Percentiles rank a stretch among this genome's conserved stretches.
These are phyloP conservation scores for Chloropsis cyanopogon DNA, from an alignment of 2,113 vertebrate species.

Conservation along the genomic window DNA sequence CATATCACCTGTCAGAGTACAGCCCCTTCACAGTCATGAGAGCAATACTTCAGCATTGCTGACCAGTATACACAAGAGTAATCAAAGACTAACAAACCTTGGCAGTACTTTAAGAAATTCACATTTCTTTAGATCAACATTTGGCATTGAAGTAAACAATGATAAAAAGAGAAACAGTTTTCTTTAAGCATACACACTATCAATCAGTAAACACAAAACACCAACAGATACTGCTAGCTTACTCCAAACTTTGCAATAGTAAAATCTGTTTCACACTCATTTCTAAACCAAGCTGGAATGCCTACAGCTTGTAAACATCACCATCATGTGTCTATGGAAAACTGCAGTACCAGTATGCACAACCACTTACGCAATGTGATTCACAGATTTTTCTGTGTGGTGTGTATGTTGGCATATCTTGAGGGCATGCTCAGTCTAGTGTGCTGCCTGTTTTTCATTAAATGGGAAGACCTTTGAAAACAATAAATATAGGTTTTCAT, in stretches of 20 bases:
- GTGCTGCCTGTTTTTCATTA: conserved; percentile 28
- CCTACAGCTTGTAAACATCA: neutral
- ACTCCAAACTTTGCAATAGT: neutral
- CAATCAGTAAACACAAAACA: neutral
- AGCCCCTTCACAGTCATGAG: neutral
- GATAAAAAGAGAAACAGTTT: neutral
- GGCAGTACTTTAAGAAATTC: neutral
- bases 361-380: neutral
- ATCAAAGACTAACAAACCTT: neutral
- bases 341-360: neutral
- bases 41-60: neutral
- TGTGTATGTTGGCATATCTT: conserved; percentile 26
- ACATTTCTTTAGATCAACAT: neutral
- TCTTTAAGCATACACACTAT: neutral
- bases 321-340: neutral
- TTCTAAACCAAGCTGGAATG: neutral
- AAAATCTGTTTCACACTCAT: neutral
- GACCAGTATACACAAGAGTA: neutral
- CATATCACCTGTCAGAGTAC: neutral
- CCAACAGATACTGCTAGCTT: neutral
- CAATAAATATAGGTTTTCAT: conserved; percentile 28
- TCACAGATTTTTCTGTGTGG: conserved; percentile 36
- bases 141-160: neutral
- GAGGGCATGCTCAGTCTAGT: conserved; percentile 45
- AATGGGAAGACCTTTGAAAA: neutral